phyloP scores from a whole-genome alignment of 2,888 invertebrate genomes.

The Horisme vitalbata region DNA sequence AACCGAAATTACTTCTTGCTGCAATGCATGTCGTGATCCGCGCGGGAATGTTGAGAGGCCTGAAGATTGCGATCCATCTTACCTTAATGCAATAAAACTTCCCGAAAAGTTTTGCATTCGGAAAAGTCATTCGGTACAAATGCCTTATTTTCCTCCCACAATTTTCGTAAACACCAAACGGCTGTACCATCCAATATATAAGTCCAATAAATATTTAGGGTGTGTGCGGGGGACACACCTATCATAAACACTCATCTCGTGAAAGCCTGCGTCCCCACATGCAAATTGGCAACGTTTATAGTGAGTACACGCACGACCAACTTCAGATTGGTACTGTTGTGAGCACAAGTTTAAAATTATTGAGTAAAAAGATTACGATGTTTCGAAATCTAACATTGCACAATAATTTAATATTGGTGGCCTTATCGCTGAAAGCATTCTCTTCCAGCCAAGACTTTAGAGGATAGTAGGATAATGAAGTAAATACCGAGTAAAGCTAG shows the following conservation, averaged over 20 bases:
- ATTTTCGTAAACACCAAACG: slow-evolving; percentile 30
- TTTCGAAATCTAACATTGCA: no score
- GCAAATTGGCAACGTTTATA: slow-evolving; percentile 70
- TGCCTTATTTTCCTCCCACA: slow-evolving; percentile 24
- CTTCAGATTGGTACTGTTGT: slow-evolving; percentile 20
- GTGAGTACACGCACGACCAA: slow-evolving; percentile 51
- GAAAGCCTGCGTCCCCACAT: slow-evolving; percentile 70
- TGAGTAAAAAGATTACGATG: not conserved
- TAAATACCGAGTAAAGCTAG: no score
- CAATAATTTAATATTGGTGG: no score
- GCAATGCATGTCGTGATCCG: no score
- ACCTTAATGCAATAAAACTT: not conserved
- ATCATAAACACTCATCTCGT: slow-evolving; percentile 67
- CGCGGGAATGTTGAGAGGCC: no score
- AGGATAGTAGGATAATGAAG: no score
- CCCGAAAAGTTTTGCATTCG: slow-evolving; percentile 11
- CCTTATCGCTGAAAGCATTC: no score
- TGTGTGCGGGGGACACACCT: slow-evolving; percentile 28
- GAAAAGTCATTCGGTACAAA: slow-evolving; percentile 31
- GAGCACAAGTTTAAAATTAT: slow-evolving; percentile 6
- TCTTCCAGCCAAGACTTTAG: no score
- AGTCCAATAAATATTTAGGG: slow-evolving; percentile 40
- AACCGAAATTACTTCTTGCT: no score
- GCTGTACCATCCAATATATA: slow-evolving; percentile 31
- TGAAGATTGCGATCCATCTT: no score